Conservation (phyloP, 1,140 invertebrate genomes). For the Drosophila neocordata region DNA sequence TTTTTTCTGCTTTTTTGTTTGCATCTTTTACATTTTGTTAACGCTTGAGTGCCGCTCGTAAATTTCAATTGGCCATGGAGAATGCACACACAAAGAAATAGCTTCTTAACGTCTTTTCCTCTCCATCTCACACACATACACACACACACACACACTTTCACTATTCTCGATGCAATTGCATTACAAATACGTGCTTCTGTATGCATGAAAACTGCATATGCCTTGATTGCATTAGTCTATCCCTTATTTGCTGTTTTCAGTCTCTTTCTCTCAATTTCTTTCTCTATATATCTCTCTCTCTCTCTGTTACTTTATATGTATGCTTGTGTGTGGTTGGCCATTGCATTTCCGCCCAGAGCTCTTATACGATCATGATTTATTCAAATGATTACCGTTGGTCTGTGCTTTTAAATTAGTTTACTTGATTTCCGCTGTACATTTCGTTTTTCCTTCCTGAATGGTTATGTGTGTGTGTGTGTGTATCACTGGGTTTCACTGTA, state of each 20-base stretch:
- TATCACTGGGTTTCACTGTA: neutral
- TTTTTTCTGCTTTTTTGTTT: conserved; percentile 4
- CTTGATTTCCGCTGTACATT: conserved; percentile 51
- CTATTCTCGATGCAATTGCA: conserved; percentile 4
- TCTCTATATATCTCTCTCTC: neutral
- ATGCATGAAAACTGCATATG: conserved; percentile 48
- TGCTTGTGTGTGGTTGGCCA: conserved; percentile 33
- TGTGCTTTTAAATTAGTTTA: conserved; percentile 51
- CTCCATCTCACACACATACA: conserved; percentile 8
- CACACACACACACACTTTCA: neutral
- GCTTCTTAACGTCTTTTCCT: neutral
- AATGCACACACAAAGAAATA: conserved; percentile 35
- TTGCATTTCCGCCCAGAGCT: conserved; percentile 54
- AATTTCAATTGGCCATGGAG: conserved; percentile 59
- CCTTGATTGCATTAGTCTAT: conserved; percentile 48
- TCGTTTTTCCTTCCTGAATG: conserved; percentile 15
- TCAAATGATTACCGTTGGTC: conserved; percentile 37
- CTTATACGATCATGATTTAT: conserved; percentile 43
- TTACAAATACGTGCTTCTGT: conserved; percentile 19
- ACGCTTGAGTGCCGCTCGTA: conserved; percentile 45
- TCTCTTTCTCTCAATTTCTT: neutral
- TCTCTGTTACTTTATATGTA: conserved; percentile 4
- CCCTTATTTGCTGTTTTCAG: no score
- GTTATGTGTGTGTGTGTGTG: neutral
- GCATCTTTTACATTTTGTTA: conserved; percentile 16